Evolutionary conservation across 2,797 vertebrate species (phyloP).

Genomic region (Phyllotis vaccarum): DNA sequence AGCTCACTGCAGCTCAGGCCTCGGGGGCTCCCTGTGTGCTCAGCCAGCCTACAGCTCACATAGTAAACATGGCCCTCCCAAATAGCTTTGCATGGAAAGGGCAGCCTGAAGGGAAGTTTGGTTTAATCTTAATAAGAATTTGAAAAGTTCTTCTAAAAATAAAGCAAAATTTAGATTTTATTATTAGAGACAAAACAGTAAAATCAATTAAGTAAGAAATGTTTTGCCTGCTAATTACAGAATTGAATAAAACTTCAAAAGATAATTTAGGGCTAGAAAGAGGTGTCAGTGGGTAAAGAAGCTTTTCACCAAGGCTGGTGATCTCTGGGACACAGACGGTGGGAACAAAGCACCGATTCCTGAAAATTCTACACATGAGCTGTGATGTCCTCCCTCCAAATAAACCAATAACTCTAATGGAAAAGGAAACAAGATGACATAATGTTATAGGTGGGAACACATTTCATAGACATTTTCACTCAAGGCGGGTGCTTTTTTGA

Average conservation of each 20-base stretch:
- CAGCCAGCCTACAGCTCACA: background rate
- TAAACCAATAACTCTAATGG: background rate
- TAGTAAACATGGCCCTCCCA: background rate
- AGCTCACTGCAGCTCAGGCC: background rate
- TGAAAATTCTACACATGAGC: background rate
- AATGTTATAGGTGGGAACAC: background rate
- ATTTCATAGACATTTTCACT: slow-evolving; percentile 32
- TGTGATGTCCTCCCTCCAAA: background rate
- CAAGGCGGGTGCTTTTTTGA: background rate
- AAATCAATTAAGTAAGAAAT: slow-evolving; percentile 37
- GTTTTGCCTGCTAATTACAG: background rate
- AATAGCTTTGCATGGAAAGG: background rate
- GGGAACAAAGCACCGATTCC: background rate
- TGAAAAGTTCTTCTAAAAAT: background rate
- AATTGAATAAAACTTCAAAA: slow-evolving; percentile 56
- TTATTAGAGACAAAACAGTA: slow-evolving; percentile 29
- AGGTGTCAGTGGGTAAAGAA: no score
- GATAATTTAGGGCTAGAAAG: background rate
- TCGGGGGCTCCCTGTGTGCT: background rate
- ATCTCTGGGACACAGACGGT: background rate
- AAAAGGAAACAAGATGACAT: background rate
- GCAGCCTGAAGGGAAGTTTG: background rate
- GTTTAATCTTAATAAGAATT: background rate
- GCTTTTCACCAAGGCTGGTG: background rate
- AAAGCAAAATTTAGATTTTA: background rate